These are phyloP conservation scores for Sciurus vulgaris DNA, from an alignment of 2,797 vertebrate species.

Conservation along the genomic window DNA sequence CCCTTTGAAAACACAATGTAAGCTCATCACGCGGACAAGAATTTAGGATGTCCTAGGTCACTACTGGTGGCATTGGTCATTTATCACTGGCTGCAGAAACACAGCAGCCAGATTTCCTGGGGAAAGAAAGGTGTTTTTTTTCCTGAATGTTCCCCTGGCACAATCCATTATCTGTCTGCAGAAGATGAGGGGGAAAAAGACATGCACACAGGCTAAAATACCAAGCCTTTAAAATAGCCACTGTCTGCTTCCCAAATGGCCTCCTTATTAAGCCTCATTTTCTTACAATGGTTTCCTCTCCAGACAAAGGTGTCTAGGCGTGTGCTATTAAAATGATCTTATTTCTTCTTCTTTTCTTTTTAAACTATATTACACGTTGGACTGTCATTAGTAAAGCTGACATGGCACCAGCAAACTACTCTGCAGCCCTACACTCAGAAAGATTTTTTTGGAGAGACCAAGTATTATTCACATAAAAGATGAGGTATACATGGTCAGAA, in stretches of 20 bases:
- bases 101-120: conserved; percentile 78
- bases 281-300: conserved; percentile 60
- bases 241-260: conserved; percentile 59
- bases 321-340: conserved; percentile 55
- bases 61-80: conserved; percentile 58
- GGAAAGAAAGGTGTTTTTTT: conserved; percentile 69
- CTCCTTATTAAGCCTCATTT: conserved; percentile 60
- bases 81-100: conserved; percentile 72
- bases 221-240: conserved; percentile 63
- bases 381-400: neutral
- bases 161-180: conserved; percentile 73
- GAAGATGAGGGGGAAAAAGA: neutral
- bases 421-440: neutral
- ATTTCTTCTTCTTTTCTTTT: neutral
- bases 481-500: neutral
- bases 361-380: conserved; percentile 4
- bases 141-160: conserved; percentile 70
- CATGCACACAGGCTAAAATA: conserved; percentile 42
- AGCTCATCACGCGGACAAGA: conserved; percentile 77
- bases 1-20: conserved; percentile 74
- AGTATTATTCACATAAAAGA: neutral
- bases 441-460: conserved; percentile 2
- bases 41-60: conserved; percentile 73
- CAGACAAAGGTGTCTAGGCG: conserved; percentile 56
- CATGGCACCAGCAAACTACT: neutral